Evolutionary conservation across 2,888 invertebrate species (phyloP).

Genomic region (Ypsolopha scabrella): DNA sequence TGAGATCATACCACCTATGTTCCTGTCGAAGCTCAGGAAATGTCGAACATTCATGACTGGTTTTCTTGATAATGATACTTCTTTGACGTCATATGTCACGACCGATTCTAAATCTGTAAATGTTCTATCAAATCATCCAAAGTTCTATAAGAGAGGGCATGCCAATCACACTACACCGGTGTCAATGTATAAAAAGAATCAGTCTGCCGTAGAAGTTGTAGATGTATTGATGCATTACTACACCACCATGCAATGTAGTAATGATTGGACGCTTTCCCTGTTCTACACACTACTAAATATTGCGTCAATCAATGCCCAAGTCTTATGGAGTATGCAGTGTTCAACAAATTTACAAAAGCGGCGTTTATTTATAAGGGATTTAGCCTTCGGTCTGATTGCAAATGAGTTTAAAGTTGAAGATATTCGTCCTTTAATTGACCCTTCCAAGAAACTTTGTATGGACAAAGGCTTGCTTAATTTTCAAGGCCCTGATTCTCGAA

Average conservation of each 20-base stretch:
- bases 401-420: constrained; percentile 4
- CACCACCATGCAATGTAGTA: constrained; percentile 53
- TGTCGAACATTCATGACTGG: constrained; percentile 35
- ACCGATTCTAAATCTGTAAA: constrained; percentile 36
- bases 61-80: constrained; percentile 37
- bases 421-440: constrained; percentile 1
- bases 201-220: constrained; percentile 44
- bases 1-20: constrained; percentile 46
- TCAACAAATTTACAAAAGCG: constrained; percentile 26
- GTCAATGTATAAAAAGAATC: constrained; percentile 45
- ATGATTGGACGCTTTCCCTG: constrained; percentile 51
- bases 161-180: constrained; percentile 33
- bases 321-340: constrained; percentile 39
- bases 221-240: constrained; percentile 59
- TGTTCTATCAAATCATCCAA: constrained; percentile 45
- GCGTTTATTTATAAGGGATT: constrained; percentile 41
- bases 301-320: constrained; percentile 55
- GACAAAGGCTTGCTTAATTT: neutral
- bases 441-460: neutral
- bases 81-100: constrained; percentile 42
- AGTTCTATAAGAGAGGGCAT: constrained; percentile 39
- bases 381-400: constrained; percentile 40
- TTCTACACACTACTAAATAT: constrained; percentile 55
- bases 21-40: constrained; percentile 38
- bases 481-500: constrained; percentile 16